These are phyloP conservation scores for Crocodylus rhombifer DNA, from an alignment of 2,797 vertebrate species.

Conservation along the genomic window DNA sequence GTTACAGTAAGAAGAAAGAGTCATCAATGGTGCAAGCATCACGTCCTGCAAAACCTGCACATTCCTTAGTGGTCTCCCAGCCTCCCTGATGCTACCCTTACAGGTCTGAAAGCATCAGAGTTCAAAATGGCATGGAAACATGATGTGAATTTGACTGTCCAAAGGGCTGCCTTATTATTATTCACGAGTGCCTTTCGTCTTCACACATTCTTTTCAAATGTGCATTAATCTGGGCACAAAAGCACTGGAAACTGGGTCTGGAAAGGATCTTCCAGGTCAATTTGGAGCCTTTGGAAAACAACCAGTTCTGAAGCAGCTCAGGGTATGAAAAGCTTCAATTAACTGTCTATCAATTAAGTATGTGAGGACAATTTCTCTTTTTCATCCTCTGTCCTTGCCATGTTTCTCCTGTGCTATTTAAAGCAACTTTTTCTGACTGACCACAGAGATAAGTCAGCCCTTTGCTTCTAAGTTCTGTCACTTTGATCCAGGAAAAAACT, in stretches of 20 bases:
- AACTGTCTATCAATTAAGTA: neutral
- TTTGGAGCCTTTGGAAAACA: neutral
- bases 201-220: accelerated
- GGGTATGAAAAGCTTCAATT: neutral
- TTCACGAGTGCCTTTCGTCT: neutral
- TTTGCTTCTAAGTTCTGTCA: neutral
- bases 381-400: neutral
- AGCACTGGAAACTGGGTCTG: neutral
- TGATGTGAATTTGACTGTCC: neutral
- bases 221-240: neutral
- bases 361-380: accelerated
- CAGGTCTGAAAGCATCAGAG: too few species aligned
- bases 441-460: accelerated
- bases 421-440: neutral
- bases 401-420: neutral
- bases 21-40: too few species aligned
- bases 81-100: too few species aligned
- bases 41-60: too few species aligned
- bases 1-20: too few species aligned
- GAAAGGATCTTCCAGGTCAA: neutral
- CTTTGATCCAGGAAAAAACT: neutral
- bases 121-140: too few species aligned
- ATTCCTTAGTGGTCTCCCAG: too few species aligned
- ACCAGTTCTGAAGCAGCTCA: neutral
- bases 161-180: neutral